Percentiles rank a stretch among this genome's conserved stretches.
phyloP scores from a whole-genome alignment of 2,797 vertebrate species.

The Hipposideros larvatus region DNA sequence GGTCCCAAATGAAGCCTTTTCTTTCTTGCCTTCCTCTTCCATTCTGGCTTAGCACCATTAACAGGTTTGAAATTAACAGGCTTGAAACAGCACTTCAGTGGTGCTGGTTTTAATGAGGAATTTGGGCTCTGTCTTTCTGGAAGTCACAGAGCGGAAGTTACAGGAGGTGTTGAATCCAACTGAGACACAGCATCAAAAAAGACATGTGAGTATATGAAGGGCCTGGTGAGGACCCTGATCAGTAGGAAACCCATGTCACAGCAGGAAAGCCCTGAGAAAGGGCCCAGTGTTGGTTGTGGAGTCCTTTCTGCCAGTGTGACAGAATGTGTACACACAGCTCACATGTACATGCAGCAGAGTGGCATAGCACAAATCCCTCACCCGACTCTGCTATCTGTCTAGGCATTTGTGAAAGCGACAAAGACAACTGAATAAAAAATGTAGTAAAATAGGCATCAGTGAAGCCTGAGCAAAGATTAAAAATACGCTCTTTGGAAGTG shows the following conservation, averaged over 20 bases:
- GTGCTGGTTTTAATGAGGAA: not conserved
- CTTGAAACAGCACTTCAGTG: not conserved
- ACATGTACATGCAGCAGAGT: too few species aligned
- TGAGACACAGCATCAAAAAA: not conserved
- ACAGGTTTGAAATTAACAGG: not conserved
- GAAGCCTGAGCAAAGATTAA: not conserved
- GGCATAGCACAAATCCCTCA: not conserved
- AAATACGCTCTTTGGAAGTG: not conserved
- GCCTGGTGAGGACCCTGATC: not conserved
- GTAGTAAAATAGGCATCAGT: not conserved
- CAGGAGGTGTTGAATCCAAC: not conserved
- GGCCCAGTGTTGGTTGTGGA: not conserved
- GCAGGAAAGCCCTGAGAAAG: not conserved
- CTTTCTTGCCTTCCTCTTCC: not conserved
- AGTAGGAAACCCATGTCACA: not conserved
- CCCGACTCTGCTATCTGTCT: not conserved
- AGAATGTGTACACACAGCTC: not conserved
- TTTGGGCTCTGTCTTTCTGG: not conserved
- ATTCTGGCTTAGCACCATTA: not conserved
- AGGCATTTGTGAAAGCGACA: not conserved
- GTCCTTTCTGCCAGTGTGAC: not conserved
- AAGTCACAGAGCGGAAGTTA: slow-evolving; percentile 3
- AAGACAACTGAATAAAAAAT: not conserved
- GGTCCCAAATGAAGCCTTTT: not conserved
- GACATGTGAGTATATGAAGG: not conserved